phyloP scores from a whole-genome alignment of 2,797 vertebrate genomes.

The Nyctalus aviator region DNA sequence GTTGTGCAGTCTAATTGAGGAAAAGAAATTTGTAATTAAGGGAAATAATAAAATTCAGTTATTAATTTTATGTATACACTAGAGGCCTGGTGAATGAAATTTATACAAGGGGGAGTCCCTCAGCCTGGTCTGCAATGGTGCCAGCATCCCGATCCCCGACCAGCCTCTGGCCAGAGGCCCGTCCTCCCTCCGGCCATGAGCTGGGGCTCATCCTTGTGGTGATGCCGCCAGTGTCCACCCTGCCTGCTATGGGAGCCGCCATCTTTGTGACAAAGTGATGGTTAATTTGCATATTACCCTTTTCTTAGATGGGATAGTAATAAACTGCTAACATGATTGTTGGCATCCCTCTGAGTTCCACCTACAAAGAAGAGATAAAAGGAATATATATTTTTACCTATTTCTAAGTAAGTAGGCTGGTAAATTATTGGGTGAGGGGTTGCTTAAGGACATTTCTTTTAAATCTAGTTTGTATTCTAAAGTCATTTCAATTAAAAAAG shows the following conservation, averaged over 20 bases:
- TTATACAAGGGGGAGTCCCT: no score
- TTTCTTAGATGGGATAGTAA: not conserved
- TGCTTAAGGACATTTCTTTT: slow-evolving; percentile 10
- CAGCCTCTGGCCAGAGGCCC: no score
- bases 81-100: no score
- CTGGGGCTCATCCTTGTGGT: no score
- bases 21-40: slow-evolving; percentile 51
- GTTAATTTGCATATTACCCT: no score
- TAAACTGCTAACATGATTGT: slow-evolving; percentile 32
- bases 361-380: not conserved
- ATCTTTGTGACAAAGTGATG: no score
- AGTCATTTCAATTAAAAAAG: slow-evolving; percentile 47
- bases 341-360: not conserved
- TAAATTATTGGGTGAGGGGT: not conserved
- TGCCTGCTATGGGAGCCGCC: no score
- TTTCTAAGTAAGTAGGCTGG: not conserved
- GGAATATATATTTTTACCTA: not conserved
- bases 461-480: slow-evolving; percentile 15
- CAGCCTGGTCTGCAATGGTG: no score
- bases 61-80: slow-evolving; percentile 22
- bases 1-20: not conserved
- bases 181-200: no score
- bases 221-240: no score
- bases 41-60: not conserved
- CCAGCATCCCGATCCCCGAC: no score